These are phyloP conservation scores for Microchirus variegatus DNA, from an alignment of 2,797 vertebrate genomes.

Conservation along the genomic window DNA sequence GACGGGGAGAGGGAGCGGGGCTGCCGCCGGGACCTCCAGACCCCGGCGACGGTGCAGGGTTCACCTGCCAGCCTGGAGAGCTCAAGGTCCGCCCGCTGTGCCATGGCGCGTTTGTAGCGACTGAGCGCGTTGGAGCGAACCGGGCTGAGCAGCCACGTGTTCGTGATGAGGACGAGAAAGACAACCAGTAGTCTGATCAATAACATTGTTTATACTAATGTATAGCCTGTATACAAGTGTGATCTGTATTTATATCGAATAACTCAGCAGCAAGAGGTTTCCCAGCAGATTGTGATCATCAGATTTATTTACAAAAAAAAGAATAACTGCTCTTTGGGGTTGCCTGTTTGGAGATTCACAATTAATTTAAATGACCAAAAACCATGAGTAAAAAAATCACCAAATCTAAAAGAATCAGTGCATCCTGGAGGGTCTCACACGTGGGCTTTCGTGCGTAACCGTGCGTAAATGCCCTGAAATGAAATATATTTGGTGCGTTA, in stretches of 20 bases:
- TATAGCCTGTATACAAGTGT: background rate
- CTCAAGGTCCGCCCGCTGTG: conserved; percentile 66
- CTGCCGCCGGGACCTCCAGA: conserved; percentile 69
- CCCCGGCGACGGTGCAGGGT: conserved; percentile 82
- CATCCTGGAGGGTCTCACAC: conserved; percentile 22
- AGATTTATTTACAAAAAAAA: conserved; percentile 21
- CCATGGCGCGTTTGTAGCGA: conserved; percentile 72
- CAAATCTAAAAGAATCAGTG: conserved; percentile 34
- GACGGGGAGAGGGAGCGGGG: conserved; percentile 60
- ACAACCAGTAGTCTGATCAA: conserved; percentile 77
- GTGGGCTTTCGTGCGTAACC: conserved; percentile 9
- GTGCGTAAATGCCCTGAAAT: background rate
- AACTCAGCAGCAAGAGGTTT: conserved; percentile 28
- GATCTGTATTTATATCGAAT: conserved; percentile 4
- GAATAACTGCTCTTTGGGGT: background rate
- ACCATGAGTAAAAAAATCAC: conserved; percentile 5
- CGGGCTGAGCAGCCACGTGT: conserved; percentile 75
- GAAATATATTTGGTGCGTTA: background rate
- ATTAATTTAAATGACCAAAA: background rate
- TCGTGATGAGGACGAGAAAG: conserved; percentile 77
- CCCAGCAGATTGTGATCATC: conserved; percentile 20
- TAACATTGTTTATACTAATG: conserved; percentile 60
- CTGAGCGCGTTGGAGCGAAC: conserved; percentile 68
- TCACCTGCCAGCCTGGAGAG: conserved; percentile 73
- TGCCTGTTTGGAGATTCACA: background rate